These are phyloP conservation scores for Cremastinae sp. DNA, from an alignment of 2,888 invertebrate genomes.

Conservation along the genomic window DNA sequence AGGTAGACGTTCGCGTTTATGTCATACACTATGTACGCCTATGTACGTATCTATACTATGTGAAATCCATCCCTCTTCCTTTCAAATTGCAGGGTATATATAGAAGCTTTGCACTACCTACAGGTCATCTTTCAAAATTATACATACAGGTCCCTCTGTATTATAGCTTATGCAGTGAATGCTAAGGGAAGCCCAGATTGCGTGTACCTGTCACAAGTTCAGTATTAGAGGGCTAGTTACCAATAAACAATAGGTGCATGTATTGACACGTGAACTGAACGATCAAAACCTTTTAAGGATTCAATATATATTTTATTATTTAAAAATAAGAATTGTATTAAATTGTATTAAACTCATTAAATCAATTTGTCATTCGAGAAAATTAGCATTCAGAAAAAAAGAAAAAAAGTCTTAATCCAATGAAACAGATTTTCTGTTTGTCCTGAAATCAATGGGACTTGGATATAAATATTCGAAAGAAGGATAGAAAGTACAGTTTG, in stretches of 20 bases:
- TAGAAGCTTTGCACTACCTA: conserved; percentile 35
- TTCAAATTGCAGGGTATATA: conserved; percentile 49
- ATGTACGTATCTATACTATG: conserved; percentile 18
- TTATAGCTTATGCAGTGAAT: conserved; percentile 43
- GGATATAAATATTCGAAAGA: not conserved
- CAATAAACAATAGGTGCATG: conserved; percentile 6
- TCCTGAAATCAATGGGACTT: not conserved
- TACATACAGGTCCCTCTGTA: conserved; percentile 39
- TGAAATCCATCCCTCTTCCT: conserved; percentile 16
- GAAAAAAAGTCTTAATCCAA: too few species aligned
- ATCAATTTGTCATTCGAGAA: too few species aligned
- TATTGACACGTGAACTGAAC: conserved; percentile 2
- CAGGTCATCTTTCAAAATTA: conserved; percentile 39
- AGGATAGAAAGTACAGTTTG: not conserved
- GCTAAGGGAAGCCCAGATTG: conserved; percentile 33
- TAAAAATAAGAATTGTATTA: too few species aligned
- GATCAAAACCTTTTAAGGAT: too few species aligned
- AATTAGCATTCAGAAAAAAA: too few species aligned
- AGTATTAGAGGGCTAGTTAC: conserved; percentile 30
- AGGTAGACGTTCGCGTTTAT: conserved; percentile 18
- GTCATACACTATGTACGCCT: conserved; percentile 16
- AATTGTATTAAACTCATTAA: too few species aligned
- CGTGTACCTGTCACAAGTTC: conserved; percentile 39
- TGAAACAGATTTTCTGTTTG: not conserved
- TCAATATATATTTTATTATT: too few species aligned